Evolutionary conservation across 2,113 vertebrate species (phyloP), one percentile per base, ranked within the genome.

Genomic region (Prionailurus bengalensis): DNA sequence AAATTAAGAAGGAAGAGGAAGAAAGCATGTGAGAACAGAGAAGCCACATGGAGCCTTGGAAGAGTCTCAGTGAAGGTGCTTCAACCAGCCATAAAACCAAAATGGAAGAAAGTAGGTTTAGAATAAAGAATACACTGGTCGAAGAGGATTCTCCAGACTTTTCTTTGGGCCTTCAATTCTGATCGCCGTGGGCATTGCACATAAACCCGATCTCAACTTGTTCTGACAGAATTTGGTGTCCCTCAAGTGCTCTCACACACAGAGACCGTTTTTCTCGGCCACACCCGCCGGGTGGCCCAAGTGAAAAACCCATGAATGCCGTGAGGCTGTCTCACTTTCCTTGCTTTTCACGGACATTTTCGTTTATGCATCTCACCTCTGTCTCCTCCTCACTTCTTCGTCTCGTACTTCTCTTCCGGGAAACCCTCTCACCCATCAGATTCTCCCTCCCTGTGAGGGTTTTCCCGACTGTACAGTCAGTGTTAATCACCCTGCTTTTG

Each of bases 1-100:
- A 61, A 33, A 29, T 23, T 12, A 42, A 66, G 55, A 86, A 16
- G 36, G 36, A 16, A 68, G 3, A 33, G 21, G 8, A 48, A 58
- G 66, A 81, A 27, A 5, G n/a, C 10, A 7, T 16, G 3, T 27
- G n/a, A 78, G 58, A 48, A 42, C 5, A 1, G 6, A 8, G 31
- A 66, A 4, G n/a, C 14, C 42, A 68, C 4, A 7, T 1, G 13
- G 36, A 21, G 7, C 5, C 13, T 25, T 3, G 1, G 7, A 10
- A 23, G 10, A 7, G 3, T 42, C 53, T 42, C 53, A 33, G 1
- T 33, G 27, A 25, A n/a, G 39, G 14, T 61, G 17, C 8, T n/a
- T 27, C 39, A 36, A n/a, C 12, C 2, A 13, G 10, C 27, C 5
- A 17, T 25, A 13, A 55, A 21, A 58, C 7, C 42, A 31, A 45